Evolutionary conservation across 2,888 invertebrate species (phyloP).

Genomic region (Nudaria mundana): DNA sequence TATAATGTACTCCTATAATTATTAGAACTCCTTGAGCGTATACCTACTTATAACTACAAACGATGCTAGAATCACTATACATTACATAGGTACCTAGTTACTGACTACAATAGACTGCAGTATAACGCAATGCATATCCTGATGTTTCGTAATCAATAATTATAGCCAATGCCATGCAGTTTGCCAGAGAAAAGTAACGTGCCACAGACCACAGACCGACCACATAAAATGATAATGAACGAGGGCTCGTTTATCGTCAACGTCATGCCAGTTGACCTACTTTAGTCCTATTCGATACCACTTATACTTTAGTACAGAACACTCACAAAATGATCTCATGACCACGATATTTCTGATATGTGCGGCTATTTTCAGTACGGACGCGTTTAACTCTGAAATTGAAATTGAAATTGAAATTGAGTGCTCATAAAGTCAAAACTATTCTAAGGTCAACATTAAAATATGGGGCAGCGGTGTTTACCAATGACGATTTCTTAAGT

Average conservation of each 20-base stretch:
- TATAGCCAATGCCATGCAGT: slow-evolving; percentile 9
- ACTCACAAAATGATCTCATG: slow-evolving; percentile 52
- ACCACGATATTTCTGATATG: slow-evolving; percentile 48
- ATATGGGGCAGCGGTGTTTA: slow-evolving; percentile 36
- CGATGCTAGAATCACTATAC: too few species aligned
- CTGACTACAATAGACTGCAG: too few species aligned
- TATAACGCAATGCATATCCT: neutral
- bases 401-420: slow-evolving; percentile 41
- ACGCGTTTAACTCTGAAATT: slow-evolving; percentile 31
- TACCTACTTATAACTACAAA: too few species aligned
- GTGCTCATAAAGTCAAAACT: slow-evolving; percentile 36
- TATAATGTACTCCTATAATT: slow-evolving; percentile 14
- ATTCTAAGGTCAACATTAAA: slow-evolving; percentile 39
- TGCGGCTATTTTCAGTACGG: slow-evolving; percentile 43
- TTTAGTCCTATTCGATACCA: slow-evolving; percentile 69
- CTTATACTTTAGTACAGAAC: slow-evolving; percentile 47
- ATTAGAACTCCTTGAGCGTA: slow-evolving; percentile 4
- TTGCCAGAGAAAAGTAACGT: slow-evolving; percentile 20
- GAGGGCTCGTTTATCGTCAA: slow-evolving; percentile 72
- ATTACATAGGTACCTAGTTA: too few species aligned
- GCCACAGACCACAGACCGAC: slow-evolving; percentile 13
- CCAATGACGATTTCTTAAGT: slow-evolving; percentile 4
- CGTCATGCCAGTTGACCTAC: slow-evolving; percentile 76
- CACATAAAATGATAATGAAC: slow-evolving; percentile 72
- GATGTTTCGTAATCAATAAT: slow-evolving; percentile 19